Percentiles rank a stretch among this genome's conserved stretches.
Conservation (phyloP, 2,888 invertebrate species). For the Trichopria drosophilae region DNA sequence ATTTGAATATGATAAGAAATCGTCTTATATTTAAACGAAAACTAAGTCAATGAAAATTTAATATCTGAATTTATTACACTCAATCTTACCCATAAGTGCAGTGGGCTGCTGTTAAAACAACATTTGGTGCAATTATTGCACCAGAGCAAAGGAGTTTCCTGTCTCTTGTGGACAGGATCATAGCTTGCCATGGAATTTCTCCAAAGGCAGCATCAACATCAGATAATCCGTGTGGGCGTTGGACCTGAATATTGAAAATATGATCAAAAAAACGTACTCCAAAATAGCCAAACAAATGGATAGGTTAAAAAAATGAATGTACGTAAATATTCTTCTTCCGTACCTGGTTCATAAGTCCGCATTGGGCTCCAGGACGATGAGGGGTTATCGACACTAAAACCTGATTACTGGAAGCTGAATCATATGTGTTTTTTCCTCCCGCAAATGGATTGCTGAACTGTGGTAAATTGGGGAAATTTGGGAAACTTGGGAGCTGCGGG, state of each 20-base stretch:
- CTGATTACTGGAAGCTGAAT: constrained; percentile 36
- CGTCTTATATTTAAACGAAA: no score
- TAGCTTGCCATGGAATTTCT: constrained; percentile 87
- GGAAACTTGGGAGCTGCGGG: constrained; percentile 16
- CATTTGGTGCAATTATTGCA: constrained; percentile 73
- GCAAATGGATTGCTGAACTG: constrained; percentile 31
- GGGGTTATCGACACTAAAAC: constrained; percentile 34
- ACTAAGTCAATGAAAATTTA: no score
- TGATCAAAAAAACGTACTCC: constrained; percentile 3
- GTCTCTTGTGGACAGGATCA: constrained; percentile 74
- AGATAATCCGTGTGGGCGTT: constrained; percentile 39
- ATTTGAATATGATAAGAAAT: no score
- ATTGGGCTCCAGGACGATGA: constrained; percentile 46
- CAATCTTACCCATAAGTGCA: constrained; percentile 74
- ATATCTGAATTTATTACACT: no score
- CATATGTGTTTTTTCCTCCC: constrained; percentile 32
- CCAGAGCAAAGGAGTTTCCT: constrained; percentile 78
- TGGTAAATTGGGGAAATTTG: constrained; percentile 25
- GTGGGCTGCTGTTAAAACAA: constrained; percentile 77
- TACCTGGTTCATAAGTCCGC: constrained; percentile 57
- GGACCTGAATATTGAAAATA: constrained; percentile 38
- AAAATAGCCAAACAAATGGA: not conserved
- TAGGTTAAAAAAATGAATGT: constrained; percentile 4
- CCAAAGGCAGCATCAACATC: constrained; percentile 71
- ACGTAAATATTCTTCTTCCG: constrained; percentile 28